Percentiles rank a stretch among this genome's conserved stretches.
Evolutionary conservation across 2,797 vertebrate species (phyloP).

Genomic region (Pogoniulus pusillus): DNA sequence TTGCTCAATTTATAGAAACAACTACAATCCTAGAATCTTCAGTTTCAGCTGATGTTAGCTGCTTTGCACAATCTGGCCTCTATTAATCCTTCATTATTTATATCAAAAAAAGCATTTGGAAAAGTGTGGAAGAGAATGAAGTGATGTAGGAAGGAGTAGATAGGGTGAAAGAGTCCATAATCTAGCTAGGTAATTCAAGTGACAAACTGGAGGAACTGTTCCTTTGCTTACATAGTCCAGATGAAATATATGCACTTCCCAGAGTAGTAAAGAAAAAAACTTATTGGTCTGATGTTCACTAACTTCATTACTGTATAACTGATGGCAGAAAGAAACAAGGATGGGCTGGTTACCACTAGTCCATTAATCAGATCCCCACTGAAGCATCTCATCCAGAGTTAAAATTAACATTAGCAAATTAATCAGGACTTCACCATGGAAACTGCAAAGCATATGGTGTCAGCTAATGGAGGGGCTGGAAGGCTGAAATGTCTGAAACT

Average conservation of each 20-base stretch:
- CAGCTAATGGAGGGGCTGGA: conserved; percentile 60
- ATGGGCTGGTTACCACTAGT: conserved; percentile 41
- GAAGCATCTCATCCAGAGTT: conserved; percentile 60
- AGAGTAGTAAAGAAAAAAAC: not conserved
- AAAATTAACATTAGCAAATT: conserved; percentile 60
- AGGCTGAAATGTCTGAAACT: conserved; percentile 28
- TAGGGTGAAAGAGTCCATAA: not conserved
- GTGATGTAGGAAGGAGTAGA: not conserved
- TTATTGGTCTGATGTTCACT: not conserved
- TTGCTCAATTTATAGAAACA: not conserved
- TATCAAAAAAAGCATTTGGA: not conserved
- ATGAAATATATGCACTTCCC: not conserved
- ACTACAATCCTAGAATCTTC: not conserved
- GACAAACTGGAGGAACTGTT: not conserved
- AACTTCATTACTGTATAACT: conserved; percentile 47
- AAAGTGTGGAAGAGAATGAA: not conserved
- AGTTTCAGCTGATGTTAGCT: not conserved
- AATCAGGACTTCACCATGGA: conserved; percentile 44
- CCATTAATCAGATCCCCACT: conserved; percentile 55
- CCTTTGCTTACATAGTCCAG: not conserved
- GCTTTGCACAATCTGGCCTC: not conserved
- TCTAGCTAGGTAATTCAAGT: not conserved
- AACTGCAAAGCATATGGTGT: conserved; percentile 53
- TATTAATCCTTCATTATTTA: not conserved
- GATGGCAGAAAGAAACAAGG: conserved; percentile 26